phyloP scores from a whole-genome alignment of 2,113 vertebrate species.

The Pteruthius melanotis region DNA sequence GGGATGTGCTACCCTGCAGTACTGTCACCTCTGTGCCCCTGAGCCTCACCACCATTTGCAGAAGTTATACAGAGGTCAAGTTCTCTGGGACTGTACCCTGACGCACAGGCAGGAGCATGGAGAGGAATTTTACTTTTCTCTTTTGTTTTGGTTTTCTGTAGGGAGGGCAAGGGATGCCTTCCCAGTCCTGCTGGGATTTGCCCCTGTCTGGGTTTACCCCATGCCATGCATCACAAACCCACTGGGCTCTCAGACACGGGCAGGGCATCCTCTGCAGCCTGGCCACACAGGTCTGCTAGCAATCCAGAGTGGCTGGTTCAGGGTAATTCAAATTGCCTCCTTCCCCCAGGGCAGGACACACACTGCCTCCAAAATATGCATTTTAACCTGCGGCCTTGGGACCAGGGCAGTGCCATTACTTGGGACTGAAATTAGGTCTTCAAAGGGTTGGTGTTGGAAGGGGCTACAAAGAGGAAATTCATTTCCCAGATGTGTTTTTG shows the following conservation, averaged over 20 bases:
- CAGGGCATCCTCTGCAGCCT: background rate
- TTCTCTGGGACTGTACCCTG: background rate
- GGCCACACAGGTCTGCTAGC: background rate
- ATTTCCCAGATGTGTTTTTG: conserved; percentile 15
- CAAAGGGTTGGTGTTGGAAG: background rate
- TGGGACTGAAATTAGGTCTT: background rate
- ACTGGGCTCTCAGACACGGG: background rate
- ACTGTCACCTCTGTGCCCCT: background rate
- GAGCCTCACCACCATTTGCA: background rate
- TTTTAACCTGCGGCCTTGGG: background rate
- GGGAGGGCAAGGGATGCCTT: background rate
- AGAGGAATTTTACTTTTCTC: background rate
- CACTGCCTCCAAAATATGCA: background rate
- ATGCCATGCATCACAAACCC: background rate
- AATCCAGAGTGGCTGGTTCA: background rate
- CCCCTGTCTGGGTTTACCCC: background rate
- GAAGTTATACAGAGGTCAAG: background rate
- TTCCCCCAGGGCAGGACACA: background rate
- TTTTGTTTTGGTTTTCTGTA: background rate
- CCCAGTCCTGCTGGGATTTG: background rate
- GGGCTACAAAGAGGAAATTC: background rate
- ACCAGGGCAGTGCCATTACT: background rate
- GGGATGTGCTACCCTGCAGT: background rate
- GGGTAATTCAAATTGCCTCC: background rate
- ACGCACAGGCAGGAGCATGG: background rate